A percentile compares a stretch with the other conserved stretches of the same genome.
Evolutionary conservation across 2,113 vertebrate genomes (phyloP).

Genomic region (Meriones unguiculatus): DNA sequence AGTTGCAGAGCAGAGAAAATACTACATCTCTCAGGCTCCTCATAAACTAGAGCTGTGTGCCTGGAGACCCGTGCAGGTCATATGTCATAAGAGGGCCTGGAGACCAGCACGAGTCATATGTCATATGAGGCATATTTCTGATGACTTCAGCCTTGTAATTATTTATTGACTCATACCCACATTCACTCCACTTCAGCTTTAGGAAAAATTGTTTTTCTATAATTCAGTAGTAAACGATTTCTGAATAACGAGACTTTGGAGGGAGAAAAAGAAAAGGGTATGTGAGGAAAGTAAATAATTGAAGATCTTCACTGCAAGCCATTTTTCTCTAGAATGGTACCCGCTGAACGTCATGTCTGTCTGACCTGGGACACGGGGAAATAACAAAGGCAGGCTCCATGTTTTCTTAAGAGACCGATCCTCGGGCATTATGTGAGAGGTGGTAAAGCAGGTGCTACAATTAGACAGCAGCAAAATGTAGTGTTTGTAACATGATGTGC

Average conservation of each 20-base stretch:
- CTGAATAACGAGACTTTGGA: slow-evolving; percentile 78
- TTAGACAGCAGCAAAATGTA: slow-evolving; percentile 76
- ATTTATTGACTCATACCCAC: slow-evolving; percentile 80
- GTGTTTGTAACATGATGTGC: slow-evolving; percentile 74
- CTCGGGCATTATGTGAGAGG: slow-evolving; percentile 50
- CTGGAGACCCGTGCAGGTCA: not conserved
- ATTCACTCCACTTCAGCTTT: slow-evolving; percentile 72
- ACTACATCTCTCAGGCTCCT: not conserved
- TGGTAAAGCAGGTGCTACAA: slow-evolving; percentile 77
- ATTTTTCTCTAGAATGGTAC: slow-evolving; percentile 67
- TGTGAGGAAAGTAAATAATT: slow-evolving; percentile 61
- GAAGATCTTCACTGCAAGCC: slow-evolving; percentile 54
- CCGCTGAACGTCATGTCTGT: slow-evolving; percentile 54
- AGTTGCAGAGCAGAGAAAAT: slow-evolving; percentile 40
- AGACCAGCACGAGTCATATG: slow-evolving; percentile 1
- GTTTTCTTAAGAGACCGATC: slow-evolving; percentile 46
- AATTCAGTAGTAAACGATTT: slow-evolving; percentile 78
- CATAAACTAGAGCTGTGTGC: not conserved
- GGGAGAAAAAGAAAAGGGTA: slow-evolving; percentile 62
- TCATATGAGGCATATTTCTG: slow-evolving; percentile 57
- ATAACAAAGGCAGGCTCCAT: slow-evolving; percentile 62
- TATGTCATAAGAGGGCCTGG: slow-evolving; percentile 24
- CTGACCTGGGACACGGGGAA: slow-evolving; percentile 51
- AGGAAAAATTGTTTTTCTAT: slow-evolving; percentile 75
- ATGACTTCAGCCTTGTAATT: slow-evolving; percentile 67